phyloP scores from a whole-genome alignment of 2,888 invertebrate species.

The Ophraella communa region DNA sequence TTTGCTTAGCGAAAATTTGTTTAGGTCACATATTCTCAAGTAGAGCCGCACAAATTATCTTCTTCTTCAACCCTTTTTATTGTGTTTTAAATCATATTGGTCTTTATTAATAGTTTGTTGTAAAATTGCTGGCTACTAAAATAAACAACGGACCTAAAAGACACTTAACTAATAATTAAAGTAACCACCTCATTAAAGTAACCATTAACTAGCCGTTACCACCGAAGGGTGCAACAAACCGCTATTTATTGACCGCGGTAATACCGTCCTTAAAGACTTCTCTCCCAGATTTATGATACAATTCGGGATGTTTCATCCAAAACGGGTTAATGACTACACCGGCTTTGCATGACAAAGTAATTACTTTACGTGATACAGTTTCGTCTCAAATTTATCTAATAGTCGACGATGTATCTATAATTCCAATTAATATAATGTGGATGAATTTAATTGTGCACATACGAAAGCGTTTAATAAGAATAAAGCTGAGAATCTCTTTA shows the following conservation, averaged over 20 bases:
- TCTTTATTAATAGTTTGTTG: too few relatives aligned
- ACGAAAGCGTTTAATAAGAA: too few relatives aligned
- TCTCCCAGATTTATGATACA: conserved; percentile 9
- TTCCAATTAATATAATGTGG: not conserved
- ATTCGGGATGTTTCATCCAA: not conserved
- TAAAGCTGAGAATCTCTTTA: too few relatives aligned
- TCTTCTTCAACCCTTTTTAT: not conserved
- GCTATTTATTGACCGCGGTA: conserved; percentile 8
- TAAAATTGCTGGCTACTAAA: not conserved
- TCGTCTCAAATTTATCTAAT: not conserved
- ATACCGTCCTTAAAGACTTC: conserved; percentile 6
- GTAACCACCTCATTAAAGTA: conserved; percentile 1
- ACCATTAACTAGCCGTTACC: not conserved
- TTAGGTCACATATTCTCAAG: not conserved
- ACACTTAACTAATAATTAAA: conserved; percentile 5
- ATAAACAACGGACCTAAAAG: not conserved
- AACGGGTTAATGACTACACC: not conserved
- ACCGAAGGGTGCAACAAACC: not conserved
- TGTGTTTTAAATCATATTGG: too few relatives aligned
- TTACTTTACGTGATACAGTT: not conserved
- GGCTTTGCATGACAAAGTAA: not conserved
- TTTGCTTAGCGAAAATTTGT: not conserved
- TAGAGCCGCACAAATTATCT: too few relatives aligned
- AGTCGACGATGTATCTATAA: not conserved
- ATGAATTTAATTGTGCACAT: not conserved